A percentile compares a stretch with the other conserved stretches of the same genome.
These are phyloP conservation scores for Bathynomus jamesi DNA, from an alignment of 1,140 invertebrate genomes.

Conservation along the genomic window DNA sequence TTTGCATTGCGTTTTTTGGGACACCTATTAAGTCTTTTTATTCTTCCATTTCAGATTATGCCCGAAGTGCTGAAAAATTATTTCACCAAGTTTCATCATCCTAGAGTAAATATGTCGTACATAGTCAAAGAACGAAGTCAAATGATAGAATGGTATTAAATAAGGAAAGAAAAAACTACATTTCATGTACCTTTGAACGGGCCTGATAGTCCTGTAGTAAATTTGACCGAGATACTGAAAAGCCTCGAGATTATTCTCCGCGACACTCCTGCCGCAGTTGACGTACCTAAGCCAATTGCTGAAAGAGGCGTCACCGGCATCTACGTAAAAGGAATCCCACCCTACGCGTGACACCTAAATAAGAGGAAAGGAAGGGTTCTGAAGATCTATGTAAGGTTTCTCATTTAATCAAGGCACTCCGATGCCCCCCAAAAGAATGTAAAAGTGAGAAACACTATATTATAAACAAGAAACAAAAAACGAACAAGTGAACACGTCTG, in stretches of 20 bases:
- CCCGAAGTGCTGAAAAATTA: too few species aligned
- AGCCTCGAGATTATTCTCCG: slow-evolving; percentile 52
- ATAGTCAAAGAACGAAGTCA: too few species aligned
- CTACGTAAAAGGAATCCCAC: not conserved
- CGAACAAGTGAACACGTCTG: not conserved
- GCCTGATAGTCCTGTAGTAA: slow-evolving; percentile 51
- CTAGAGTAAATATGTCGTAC: too few species aligned
- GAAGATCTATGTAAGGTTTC: not conserved
- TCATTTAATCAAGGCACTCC: not conserved
- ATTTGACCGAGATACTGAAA: slow-evolving; percentile 52
- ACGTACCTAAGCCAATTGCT: slow-evolving; percentile 56
- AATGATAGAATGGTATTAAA: too few species aligned
- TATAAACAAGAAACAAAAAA: not conserved
- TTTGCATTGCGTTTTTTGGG: too few species aligned
- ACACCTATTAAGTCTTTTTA: too few species aligned
- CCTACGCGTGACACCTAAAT: slow-evolving; percentile 13
- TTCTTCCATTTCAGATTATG: too few species aligned
- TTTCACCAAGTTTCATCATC: too few species aligned
- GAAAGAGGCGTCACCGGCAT: slow-evolving; percentile 24
- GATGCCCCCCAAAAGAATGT: not conserved
- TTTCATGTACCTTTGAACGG: slow-evolving; percentile 43
- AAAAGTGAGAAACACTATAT: not conserved
- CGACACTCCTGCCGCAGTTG: slow-evolving; percentile 49
- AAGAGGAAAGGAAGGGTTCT: slow-evolving; percentile 12
- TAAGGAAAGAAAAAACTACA: too few species aligned